Base-by-base conservation (phyloP, 1,140 invertebrate genomes). In the Ylistrum balloti region DNA sequence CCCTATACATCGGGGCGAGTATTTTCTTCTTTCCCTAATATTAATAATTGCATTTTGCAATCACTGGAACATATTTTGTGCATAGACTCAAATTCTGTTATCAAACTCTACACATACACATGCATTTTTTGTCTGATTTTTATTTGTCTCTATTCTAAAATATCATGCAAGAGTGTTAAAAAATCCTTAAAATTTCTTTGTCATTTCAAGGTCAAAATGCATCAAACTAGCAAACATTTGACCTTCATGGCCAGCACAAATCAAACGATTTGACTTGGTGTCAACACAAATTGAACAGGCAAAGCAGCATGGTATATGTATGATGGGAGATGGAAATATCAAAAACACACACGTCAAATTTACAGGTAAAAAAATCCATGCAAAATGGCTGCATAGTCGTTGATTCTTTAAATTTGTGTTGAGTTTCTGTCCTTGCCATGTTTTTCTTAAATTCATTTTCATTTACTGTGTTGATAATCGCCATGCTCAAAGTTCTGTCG, bases 241-340 rank as follows among this genome's bases (percentile, higher is more conserved):
- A 34, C 35, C 35, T 86, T 38, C 11, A 22, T 2, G 33, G 33
- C 33, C 33, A 86, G 33, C 86, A 86, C 86, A n/a, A n/a, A n/a
- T n/a, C n/a, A n/a, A n/a, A n/a, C n/a, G n/a, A n/a, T n/a, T n/a
- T n/a, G n/a, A n/a, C 1, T 11, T 0, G 20, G 33, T 33, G 9
- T 34, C 33, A 89, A 88, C 85, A 88, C 89, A 89, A 88, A 89
- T 88, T 88, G 88, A 91, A 88, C 91, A 91, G 38, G 56, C 91
- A 41, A 20, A 33, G 17, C 38, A 45, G 88, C 88, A 85, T 91
- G 88, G 88, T 88, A 86, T 33, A 35, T 28, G 34, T 38, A 34
- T 89, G 0, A 86, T 85, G 38, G 33, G 88, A 85, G 28, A 15
- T 89, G n/a, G 41, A 35, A 56, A 48, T 89, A 45, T 45, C 10